These are phyloP conservation scores for Amblyopsis rosae DNA, from an alignment of 2,113 vertebrate species.

Conservation along the genomic window DNA sequence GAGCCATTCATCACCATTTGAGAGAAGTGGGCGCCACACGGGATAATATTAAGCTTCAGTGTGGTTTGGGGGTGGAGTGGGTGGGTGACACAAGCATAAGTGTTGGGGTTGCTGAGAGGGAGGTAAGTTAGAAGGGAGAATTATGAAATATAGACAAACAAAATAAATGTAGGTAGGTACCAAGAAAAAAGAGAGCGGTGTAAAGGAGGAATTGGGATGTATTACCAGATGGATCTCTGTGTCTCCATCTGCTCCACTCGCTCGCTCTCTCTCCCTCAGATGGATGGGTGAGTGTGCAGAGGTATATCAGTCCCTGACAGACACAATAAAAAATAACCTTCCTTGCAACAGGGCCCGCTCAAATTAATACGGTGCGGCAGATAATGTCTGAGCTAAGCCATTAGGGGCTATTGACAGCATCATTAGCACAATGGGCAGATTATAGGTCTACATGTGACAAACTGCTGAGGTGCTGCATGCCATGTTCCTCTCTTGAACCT, in stretches of 20 bases:
- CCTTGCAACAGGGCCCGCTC: slow-evolving; percentile 60
- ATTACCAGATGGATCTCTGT: slow-evolving; percentile 27
- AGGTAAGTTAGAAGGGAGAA: slow-evolving; percentile 42
- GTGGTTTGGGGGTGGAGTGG: slow-evolving; percentile 24
- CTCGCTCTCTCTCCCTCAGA: slow-evolving; percentile 25
- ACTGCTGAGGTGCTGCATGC: slow-evolving; percentile 45
- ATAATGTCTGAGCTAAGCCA: slow-evolving; percentile 68
- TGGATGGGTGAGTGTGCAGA: slow-evolving; percentile 65
- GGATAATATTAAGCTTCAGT: slow-evolving; percentile 71
- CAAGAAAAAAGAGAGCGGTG: slow-evolving; percentile 20
- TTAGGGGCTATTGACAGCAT: slow-evolving; percentile 76
- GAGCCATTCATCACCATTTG: slow-evolving; percentile 79
- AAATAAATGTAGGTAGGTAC: not conserved
- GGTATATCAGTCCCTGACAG: slow-evolving; percentile 80
- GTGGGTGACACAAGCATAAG: slow-evolving; percentile 35
- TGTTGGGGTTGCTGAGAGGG: slow-evolving; percentile 16
- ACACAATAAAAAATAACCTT: slow-evolving; percentile 81
- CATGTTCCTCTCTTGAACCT: slow-evolving; percentile 69
- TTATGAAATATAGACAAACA: slow-evolving; percentile 20
- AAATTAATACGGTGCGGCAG: slow-evolving; percentile 79
- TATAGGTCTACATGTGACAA: slow-evolving; percentile 72
- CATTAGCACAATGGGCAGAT: slow-evolving; percentile 77
- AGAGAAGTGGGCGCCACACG: slow-evolving; percentile 65
- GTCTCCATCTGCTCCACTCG: not conserved
- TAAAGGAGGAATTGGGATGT: slow-evolving; percentile 40